A percentile compares a stretch with the other conserved stretches of the same genome.
Evolutionary conservation across 2,797 vertebrate species (phyloP).

Genomic region (Chaetodon trifasciatus): DNA sequence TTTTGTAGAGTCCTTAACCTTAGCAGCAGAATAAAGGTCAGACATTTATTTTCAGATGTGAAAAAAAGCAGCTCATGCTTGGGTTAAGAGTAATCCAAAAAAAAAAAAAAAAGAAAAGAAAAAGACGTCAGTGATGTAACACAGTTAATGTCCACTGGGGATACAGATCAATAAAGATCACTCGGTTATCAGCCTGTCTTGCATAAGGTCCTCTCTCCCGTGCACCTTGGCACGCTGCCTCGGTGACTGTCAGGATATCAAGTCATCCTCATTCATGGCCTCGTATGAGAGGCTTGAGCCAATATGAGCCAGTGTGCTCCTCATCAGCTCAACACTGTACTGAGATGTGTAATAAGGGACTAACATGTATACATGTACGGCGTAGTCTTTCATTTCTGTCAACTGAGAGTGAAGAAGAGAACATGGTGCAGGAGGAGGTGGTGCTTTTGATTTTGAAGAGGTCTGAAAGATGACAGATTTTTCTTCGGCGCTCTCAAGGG

Average conservation of each 20-base stretch:
- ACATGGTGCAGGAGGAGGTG: slow-evolving; percentile 1
- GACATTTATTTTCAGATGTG: slow-evolving; percentile 20
- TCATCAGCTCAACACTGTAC: slow-evolving; percentile 17
- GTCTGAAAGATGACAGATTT: neutral
- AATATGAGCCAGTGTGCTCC: slow-evolving; percentile 15
- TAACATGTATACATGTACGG: neutral
- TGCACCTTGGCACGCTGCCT: slow-evolving; percentile 23
- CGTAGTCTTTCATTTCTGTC: neutral
- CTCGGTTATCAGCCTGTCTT: slow-evolving; percentile 22
- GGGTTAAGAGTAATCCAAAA: slow-evolving; percentile 14
- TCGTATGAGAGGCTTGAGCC: slow-evolving; percentile 44
- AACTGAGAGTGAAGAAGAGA: neutral
- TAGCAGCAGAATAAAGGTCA: slow-evolving; percentile 34
- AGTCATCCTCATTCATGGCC: slow-evolving; percentile 36
- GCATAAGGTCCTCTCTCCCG: slow-evolving; percentile 15
- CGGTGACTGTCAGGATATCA: slow-evolving; percentile 30
- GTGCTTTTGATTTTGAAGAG: slow-evolving; percentile 13
- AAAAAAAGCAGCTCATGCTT: neutral
- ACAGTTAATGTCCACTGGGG: neutral
- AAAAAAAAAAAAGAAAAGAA: slow-evolving; percentile 12
- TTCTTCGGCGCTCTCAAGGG: neutral
- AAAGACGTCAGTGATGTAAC: slow-evolving; percentile 24
- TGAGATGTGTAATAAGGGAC: slow-evolving; percentile 9
- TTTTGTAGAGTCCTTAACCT: neutral
- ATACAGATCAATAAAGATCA: slow-evolving; percentile 51